Evolutionary conservation across 1,140 invertebrate species (phyloP), one percentile per base, ranked within the genome.

Genomic region (Heliconius congener): DNA sequence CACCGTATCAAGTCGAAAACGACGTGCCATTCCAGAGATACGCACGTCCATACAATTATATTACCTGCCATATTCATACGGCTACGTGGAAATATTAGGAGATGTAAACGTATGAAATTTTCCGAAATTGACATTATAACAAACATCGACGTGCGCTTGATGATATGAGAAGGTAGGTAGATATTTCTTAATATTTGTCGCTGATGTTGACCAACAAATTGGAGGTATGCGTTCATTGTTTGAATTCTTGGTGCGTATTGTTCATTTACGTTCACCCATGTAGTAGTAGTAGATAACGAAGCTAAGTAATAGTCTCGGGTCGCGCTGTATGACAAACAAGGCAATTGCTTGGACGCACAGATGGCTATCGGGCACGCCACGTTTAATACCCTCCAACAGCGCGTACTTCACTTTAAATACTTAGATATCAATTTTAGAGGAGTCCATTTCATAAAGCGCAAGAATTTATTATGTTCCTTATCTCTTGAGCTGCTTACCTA

Each of bases 301-400:
- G 73, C 79, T 81, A 82, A 83, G 42, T 81, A 84, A 86, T 84
- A 81, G 78, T 81, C 77, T 77, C 76, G 83, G 76, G 81, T 82
- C 81, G 83, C 86, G 83, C 84, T 82, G 86, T 83, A 87, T 84
- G 86, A 91, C 91, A 92, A 91, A 92, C 90, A 90, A 90, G 91
- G 87, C 89, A 91, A 91, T 91, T 92, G 84, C 85, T 82, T 78
- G 83, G 73, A 84, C 81, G 79, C 81, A 78, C 82, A 87, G 90
- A 92, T 92, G 82, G 82, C 82, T 86, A 91, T 91, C 89, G 81
- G 79, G 77, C 88, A 90, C 87, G 88, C 86, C 80, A 87, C 79
- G 84, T 82, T 82, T 82, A 81, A 78, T 79, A 77, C 71, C 71
- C 46, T 66, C 81, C 77, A 72, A 74, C 80, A 60, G 77, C 82